These are phyloP conservation scores for Eriocheir sinensis DNA, from an alignment of 1,140 invertebrate genomes.

Conservation along the genomic window DNA sequence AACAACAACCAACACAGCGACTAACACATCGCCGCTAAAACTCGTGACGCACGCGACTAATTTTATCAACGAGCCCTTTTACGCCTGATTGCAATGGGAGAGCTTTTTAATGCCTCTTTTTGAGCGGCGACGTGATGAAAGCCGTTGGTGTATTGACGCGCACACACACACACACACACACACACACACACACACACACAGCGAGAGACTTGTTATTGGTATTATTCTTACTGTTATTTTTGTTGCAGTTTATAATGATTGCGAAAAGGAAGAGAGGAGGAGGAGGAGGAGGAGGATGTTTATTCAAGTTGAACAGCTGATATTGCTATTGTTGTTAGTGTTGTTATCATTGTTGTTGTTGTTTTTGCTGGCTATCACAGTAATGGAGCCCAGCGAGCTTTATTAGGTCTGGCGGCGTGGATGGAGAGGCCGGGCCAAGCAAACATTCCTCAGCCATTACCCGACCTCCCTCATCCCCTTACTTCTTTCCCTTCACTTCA, in stretches of 20 bases:
- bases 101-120: too few relatives aligned
- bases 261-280: background rate
- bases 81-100: too few relatives aligned
- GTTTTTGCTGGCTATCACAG: background rate
- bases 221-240: background rate
- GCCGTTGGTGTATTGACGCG: too few relatives aligned
- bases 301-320: background rate
- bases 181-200: background rate
- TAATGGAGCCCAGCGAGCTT: background rate
- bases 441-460: background rate
- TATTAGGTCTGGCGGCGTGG: background rate
- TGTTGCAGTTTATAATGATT: background rate
- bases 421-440: background rate
- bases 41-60: too few relatives aligned
- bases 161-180: too few relatives aligned
- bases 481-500: background rate
- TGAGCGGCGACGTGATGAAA: too few relatives aligned
- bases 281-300: background rate
- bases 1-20: too few relatives aligned
- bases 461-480: background rate
- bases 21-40: too few relatives aligned
- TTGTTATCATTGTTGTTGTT: background rate
- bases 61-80: too few relatives aligned
- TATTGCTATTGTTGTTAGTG: background rate
- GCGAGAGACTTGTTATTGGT: background rate